A percentile compares a stretch with the other conserved stretches of the same genome.
These are phyloP conservation scores for Taxidea taxus DNA, from an alignment of 2,113 vertebrate species.

Conservation along the genomic window DNA sequence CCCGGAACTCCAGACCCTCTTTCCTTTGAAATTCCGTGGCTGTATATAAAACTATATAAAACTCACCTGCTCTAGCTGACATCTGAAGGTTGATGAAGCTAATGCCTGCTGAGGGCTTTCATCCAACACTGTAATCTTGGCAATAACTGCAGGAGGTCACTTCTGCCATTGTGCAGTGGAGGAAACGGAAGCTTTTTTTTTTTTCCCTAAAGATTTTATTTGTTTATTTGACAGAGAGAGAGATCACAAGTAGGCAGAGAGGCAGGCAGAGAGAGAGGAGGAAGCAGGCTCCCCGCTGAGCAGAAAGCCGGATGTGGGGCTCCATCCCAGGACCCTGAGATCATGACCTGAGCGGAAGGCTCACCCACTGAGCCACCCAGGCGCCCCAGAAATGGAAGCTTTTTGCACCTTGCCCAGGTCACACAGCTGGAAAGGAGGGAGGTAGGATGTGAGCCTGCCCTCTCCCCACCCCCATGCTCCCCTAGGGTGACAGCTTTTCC, in stretches of 20 bases:
- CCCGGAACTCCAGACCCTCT: background rate
- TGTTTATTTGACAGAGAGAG: too few species aligned
- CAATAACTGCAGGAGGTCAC: background rate
- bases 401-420: background rate
- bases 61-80: background rate
- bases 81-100: background rate
- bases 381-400: background rate
- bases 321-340: too few species aligned
- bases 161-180: background rate
- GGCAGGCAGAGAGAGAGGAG: too few species aligned
- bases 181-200: too few species aligned
- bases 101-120: background rate
- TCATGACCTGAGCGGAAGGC: too few species aligned
- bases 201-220: too few species aligned
- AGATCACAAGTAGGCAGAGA: too few species aligned
- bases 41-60: background rate
- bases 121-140: background rate
- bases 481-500: background rate
- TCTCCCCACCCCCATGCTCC: too few species aligned
- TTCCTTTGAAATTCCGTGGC: background rate
- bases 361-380: too few species aligned
- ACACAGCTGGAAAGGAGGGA: background rate
- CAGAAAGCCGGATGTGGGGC: too few species aligned
- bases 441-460: background rate
- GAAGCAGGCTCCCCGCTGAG: too few species aligned